Evolutionary conservation across 2,888 invertebrate genomes (phyloP).

Genomic region (Yponomeuta plumbellus): DNA sequence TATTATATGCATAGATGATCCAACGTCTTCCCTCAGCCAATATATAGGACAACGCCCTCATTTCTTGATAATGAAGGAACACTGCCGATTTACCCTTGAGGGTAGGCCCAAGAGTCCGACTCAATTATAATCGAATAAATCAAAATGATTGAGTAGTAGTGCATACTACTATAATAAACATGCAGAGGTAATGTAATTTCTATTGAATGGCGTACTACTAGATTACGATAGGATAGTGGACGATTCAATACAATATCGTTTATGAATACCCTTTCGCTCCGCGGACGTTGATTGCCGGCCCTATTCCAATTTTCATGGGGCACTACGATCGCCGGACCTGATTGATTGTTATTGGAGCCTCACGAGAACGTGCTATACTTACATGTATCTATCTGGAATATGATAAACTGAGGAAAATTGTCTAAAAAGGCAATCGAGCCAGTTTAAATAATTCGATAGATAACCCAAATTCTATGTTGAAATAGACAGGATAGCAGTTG

Average conservation of each 20-base stretch:
- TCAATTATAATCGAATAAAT: conserved; percentile 64
- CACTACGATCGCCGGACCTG: conserved; percentile 48
- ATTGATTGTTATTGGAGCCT: conserved; percentile 56
- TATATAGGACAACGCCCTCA: conserved; percentile 10
- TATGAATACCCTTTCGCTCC: conserved; percentile 51
- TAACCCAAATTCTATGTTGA: neutral
- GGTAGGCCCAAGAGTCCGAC: conserved; percentile 44
- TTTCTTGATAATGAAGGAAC: conserved; percentile 45
- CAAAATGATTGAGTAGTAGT: conserved; percentile 32
- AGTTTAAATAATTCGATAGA: neutral
- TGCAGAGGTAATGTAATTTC: conserved; percentile 6
- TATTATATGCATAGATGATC: neutral
- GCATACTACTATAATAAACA: conserved; percentile 14
- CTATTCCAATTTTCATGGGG: conserved; percentile 63
- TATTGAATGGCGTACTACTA: conserved; percentile 27
- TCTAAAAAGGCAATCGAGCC: neutral
- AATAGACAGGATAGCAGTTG: neutral
- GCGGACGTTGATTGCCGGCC: conserved; percentile 55
- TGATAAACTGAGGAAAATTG: neutral
- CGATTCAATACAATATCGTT: conserved; percentile 63
- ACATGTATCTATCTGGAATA: neutral
- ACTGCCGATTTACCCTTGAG: conserved; percentile 35
- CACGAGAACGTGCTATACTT: conserved; percentile 17
- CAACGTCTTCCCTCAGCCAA: conserved; percentile 10
- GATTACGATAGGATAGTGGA: conserved; percentile 49